A percentile compares a stretch with the other conserved stretches of the same genome.
These are phyloP conservation scores for Druceiella hillmani DNA, from an alignment of 2,888 invertebrate species.

Conservation along the genomic window DNA sequence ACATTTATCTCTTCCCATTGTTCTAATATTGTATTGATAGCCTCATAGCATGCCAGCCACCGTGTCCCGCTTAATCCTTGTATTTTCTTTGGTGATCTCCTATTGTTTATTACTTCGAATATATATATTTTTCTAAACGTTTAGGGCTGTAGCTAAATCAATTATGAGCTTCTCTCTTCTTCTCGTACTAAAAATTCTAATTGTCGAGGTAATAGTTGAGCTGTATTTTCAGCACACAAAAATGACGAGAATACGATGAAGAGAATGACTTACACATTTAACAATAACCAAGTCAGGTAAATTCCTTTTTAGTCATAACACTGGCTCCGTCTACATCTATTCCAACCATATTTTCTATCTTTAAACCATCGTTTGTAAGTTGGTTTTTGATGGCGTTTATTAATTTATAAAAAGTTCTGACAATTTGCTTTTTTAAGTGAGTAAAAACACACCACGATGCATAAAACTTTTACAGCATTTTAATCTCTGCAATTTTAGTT, in stretches of 20 bases:
- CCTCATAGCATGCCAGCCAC: conserved; percentile 23
- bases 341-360: too few species aligned
- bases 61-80: conserved; percentile 24
- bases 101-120: conserved; percentile 22
- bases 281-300: too few species aligned
- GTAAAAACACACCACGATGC: conserved; percentile 21
- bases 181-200: conserved; percentile 24
- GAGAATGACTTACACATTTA: too few species aligned
- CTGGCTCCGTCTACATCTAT: too few species aligned
- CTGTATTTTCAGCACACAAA: too few species aligned
- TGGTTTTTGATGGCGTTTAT: conserved; percentile 10
- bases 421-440: too few species aligned
- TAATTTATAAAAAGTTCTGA: conserved; percentile 22
- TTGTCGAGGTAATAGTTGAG: too few species aligned
- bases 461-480: conserved; percentile 19
- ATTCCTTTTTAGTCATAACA: too few species aligned
- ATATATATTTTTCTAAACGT: conserved; percentile 22
- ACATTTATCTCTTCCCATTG: conserved; percentile 28
- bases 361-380: too few species aligned
- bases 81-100: conserved; percentile 20
- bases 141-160: conserved; percentile 26
- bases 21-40: conserved; percentile 24
- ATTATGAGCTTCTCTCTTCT: conserved; percentile 23
- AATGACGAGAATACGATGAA: too few species aligned
- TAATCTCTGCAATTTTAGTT: conserved; percentile 22